phyloP scores from a whole-genome alignment of 2,888 invertebrate genomes.

The Furcula furcula region DNA sequence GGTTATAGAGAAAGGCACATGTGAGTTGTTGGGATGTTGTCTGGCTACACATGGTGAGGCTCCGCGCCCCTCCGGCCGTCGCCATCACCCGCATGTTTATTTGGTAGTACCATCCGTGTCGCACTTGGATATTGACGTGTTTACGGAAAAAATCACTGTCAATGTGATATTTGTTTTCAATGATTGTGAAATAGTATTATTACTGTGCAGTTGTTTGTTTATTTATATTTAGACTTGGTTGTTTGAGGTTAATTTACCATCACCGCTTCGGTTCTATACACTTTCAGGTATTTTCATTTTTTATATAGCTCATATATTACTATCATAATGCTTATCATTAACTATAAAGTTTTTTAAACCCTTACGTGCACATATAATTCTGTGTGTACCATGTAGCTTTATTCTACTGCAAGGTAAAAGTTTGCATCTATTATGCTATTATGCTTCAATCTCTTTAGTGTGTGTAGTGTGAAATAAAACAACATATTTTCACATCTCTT shows the following conservation, averaged over 20 bases:
- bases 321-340: not conserved
- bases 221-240: conserved; percentile 12
- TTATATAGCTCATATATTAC: no score
- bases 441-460: no score
- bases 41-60: conserved; percentile 52
- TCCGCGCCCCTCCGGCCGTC: conserved; percentile 57
- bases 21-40: conserved; percentile 48
- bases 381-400: no score
- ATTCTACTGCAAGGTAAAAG: no score
- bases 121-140: conserved; percentile 56
- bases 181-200: conserved; percentile 26
- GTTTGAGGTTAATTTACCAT: conserved; percentile 11
- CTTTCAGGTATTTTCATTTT: conserved; percentile 46
- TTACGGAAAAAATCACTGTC: conserved; percentile 23
- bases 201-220: conserved; percentile 24
- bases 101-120: conserved; percentile 63
- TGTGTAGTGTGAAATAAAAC: no score
- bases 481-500: no score
- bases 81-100: conserved; percentile 46
- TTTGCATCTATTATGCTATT: no score
- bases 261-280: conserved; percentile 45
- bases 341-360: no score
- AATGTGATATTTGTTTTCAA: conserved; percentile 23
- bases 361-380: no score
- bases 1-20: conserved; percentile 49